Evolutionary conservation across 2,888 invertebrate species (phyloP).

Genomic region (Pollenia amentaria): DNA sequence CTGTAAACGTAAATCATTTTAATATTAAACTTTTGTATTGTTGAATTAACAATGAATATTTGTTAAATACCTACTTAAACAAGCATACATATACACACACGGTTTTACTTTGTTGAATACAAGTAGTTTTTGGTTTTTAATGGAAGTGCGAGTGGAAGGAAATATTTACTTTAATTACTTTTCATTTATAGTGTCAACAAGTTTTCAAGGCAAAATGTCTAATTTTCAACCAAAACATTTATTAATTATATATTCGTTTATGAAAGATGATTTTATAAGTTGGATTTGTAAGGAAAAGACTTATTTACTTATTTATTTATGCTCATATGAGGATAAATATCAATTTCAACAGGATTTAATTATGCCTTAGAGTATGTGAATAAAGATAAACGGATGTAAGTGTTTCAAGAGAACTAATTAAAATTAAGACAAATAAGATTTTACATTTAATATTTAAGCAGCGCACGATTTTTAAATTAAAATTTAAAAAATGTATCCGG

Average conservation of each 20-base stretch:
- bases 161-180: slow-evolving; percentile 62
- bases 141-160: background rate
- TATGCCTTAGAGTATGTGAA: background rate
- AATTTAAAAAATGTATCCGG: too few relatives aligned
- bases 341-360: slow-evolving; percentile 41
- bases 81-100: background rate
- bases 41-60: slow-evolving; percentile 31
- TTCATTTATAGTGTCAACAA: slow-evolving; percentile 66
- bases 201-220: slow-evolving; percentile 39
- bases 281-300: background rate
- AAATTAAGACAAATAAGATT: too few relatives aligned
- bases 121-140: background rate
- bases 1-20: slow-evolving; percentile 55
- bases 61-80: background rate
- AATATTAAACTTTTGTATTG: slow-evolving; percentile 49
- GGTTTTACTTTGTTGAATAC: background rate
- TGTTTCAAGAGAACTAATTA: too few relatives aligned
- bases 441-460: too few relatives aligned
- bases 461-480: too few relatives aligned
- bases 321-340: slow-evolving; percentile 25
- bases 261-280: slow-evolving; percentile 42
- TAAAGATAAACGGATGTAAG: too few relatives aligned
- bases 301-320: slow-evolving; percentile 34
- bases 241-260: slow-evolving; percentile 34
- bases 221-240: slow-evolving; percentile 43